Evolutionary conservation across 2,797 vertebrate genomes (phyloP).

Genomic region (Bovichtus variegatus): DNA sequence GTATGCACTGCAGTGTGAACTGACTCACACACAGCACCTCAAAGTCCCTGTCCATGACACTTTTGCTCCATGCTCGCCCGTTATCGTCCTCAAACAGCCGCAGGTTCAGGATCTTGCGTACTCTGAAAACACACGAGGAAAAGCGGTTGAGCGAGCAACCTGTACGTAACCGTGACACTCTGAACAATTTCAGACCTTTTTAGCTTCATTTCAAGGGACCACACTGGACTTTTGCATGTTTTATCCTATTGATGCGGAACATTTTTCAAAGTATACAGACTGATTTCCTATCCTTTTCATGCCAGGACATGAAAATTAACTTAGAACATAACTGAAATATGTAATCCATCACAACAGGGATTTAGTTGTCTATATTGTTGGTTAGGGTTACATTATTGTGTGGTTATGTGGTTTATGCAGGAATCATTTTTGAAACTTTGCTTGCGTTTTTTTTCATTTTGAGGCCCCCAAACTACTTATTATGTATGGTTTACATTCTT

Average conservation of each 20-base stretch:
- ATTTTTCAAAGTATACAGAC: not conserved
- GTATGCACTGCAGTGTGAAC: conserved; percentile 95
- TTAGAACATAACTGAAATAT: too few relatives aligned
- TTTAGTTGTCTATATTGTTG: too few relatives aligned
- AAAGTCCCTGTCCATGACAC: conserved; percentile 93
- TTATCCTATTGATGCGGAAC: not conserved
- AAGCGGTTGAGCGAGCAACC: not conserved
- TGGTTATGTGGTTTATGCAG: too few relatives aligned
- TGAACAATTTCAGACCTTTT: not conserved
- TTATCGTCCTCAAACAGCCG: conserved; percentile 94
- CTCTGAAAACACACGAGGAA: conserved; percentile 74
- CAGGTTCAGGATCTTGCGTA: conserved; percentile 96
- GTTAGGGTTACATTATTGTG: too few relatives aligned
- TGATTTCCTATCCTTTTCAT: not conserved
- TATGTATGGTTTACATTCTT: too few relatives aligned
- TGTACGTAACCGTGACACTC: not conserved
- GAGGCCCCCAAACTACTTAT: too few relatives aligned
- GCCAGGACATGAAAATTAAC: not conserved
- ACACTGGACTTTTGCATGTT: not conserved
- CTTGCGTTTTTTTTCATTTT: not conserved
- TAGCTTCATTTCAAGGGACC: too few relatives aligned
- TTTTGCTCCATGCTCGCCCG: conserved; percentile 93
- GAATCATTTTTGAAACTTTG: too few relatives aligned
- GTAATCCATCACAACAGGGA: not conserved
- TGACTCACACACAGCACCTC: conserved; percentile 97